Percentiles rank a stretch among this genome's conserved stretches.
phyloP scores from a whole-genome alignment of 2,888 invertebrate species.

The Gnatocerus cornutus region DNA sequence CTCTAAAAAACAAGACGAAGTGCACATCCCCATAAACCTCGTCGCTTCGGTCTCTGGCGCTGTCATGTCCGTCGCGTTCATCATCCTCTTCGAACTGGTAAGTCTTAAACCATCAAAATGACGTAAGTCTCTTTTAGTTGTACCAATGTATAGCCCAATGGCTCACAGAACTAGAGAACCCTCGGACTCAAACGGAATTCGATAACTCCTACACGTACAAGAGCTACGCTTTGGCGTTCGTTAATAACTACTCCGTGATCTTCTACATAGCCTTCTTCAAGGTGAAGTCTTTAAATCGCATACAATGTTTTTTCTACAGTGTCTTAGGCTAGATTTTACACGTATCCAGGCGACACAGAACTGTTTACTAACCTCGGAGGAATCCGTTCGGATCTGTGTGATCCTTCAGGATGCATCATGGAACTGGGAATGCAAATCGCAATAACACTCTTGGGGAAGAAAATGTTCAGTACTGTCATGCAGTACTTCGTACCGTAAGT shows the following conservation, averaged over 20 bases:
- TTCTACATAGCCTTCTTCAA: constrained; percentile 68
- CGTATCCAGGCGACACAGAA: constrained; percentile 69
- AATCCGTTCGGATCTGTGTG: constrained; percentile 68
- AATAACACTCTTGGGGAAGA: constrained; percentile 75
- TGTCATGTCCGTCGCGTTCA: constrained; percentile 60
- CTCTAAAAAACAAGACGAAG: constrained; percentile 33
- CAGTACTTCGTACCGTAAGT: constrained; percentile 35
- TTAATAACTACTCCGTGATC: constrained; percentile 66
- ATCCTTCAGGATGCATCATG: constrained; percentile 74
- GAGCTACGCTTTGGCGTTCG: constrained; percentile 66
- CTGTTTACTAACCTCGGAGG: constrained; percentile 58
- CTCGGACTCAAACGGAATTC: constrained; percentile 65
- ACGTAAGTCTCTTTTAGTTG: constrained; percentile 49
- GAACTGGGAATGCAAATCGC: constrained; percentile 75
- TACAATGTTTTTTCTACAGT: constrained; percentile 37
- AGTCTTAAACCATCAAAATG: background rate
- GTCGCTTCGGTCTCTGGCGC: constrained; percentile 57
- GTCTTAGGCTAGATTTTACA: constrained; percentile 70
- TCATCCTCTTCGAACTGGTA: constrained; percentile 61
- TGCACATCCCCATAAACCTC: constrained; percentile 39
- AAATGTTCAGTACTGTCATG: background rate
- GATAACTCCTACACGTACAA: constrained; percentile 68
- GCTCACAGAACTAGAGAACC: constrained; percentile 68
- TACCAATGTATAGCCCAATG: constrained; percentile 62
- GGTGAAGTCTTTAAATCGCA: too few relatives aligned